Base-by-base conservation (phyloP, 2,797 vertebrate species). In the Danio albolineatus region DNA sequence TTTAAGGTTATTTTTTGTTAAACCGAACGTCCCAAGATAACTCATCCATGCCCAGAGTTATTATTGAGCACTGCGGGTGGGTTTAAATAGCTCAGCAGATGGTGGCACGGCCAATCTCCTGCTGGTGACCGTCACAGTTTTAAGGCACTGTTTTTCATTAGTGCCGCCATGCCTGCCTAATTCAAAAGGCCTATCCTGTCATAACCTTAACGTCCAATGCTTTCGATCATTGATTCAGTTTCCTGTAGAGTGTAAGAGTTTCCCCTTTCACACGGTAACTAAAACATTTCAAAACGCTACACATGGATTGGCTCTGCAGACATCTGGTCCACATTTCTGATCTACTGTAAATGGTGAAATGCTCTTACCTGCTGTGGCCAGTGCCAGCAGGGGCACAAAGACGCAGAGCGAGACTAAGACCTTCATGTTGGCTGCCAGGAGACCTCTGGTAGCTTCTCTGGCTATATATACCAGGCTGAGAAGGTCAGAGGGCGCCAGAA, bases 391-490 rank as follows among this genome's bases (percentile, higher is more conserved):
- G 69, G 94, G 94, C 86, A 97, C 85, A 57, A 96, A 95, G 92
- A 91, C 92, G 91, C 95, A 96, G 93, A 97, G 90, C 86, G 95
- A 94, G 91, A 95, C 92, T 89, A 95, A 92, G 82, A 94, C 93
- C 95, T 95, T 97, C 98, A 99, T 99, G 94, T 94, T 96, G 96
- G 94, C 95, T 94, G 96, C 96, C 96, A 96, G 96, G 96, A 96
- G 95, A 93, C 92, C 92, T 93, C 88, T 93, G 92, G 92, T 90
- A 89, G 92, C 92, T 81, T 72, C 86, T 76, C 79, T 85, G 82
- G 90, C 93, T 95, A 96, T 98, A 96, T 98, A 97, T 97, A 94
- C 91, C 81, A 48, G 82, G 74, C 87, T 79, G 89, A 89, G 88
- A 92, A 92, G 92, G 93, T 92, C 88, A 90, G 93, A 95, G 95